Evolutionary conservation across 1,140 invertebrate species (phyloP), one percentile per base, ranked within the genome.

Genomic region (Cherax destructor): DNA sequence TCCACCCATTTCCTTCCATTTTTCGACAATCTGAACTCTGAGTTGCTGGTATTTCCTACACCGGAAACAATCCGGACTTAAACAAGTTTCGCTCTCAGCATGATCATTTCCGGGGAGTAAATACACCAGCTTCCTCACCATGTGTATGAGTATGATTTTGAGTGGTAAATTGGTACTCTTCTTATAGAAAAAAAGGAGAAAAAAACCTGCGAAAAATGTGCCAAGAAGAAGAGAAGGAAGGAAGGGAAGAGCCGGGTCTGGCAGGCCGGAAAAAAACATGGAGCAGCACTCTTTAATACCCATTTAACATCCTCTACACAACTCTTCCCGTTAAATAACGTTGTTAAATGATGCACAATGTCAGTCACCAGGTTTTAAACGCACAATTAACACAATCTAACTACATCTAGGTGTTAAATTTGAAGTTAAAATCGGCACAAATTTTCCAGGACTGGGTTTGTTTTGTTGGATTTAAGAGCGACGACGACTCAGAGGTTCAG

Each of bases 261-360:
- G 89, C 18, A 91, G 83, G 3, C 65, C 61, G 2, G 52, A 24
- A 4, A 85, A 49, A 11, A 91, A 79, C 7, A 76, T 52, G 9
- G 89, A 65, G 41, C 89, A 91, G 41, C 89, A 91, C 4, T 86
- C 83, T 80, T 52, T 50, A n/a, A 88, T 30, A 5, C 87, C 87
- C 87, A 88, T 88, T 56, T 13, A 56, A 56, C 52, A 6, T 10
- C 9, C 13, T 56, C 52, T 10, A 5, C 0, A 13, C 1, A 4
- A 56, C 9, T 9, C 0, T 56, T 56, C 5, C 1, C 13, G 52
- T 13, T 56, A 13, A 10, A 5, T 56, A 56, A 10, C 52, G 30
- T 41, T 56, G 13, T 56, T 56, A 56, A 56, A 56, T 41, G 30
- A 41, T 41, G 30, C 30, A 41, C 30, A 41, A 41, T 41, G 30